These are phyloP conservation scores for Isichthys henryi DNA, from an alignment of 2,113 vertebrate genomes.

Conservation along the genomic window DNA sequence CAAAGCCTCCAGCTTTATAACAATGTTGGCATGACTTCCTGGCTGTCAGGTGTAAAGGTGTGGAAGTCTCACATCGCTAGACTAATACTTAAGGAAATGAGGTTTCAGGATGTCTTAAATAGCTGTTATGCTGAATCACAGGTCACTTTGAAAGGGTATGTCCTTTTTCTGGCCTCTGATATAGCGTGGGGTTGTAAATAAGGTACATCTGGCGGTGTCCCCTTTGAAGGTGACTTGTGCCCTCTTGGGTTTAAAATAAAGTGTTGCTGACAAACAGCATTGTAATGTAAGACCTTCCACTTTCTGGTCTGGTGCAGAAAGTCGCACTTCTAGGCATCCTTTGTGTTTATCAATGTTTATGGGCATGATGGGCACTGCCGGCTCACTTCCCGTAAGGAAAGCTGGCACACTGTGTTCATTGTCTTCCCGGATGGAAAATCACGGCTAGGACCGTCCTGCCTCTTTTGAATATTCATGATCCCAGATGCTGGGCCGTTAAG, in stretches of 20 bases:
- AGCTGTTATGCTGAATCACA: not conserved
- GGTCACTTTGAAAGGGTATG: not conserved
- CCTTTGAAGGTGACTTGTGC: not conserved
- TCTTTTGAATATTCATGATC: conserved; percentile 6
- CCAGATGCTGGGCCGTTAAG: not conserved
- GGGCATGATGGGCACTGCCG: not conserved
- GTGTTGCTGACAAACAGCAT: not conserved
- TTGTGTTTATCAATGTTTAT: not conserved
- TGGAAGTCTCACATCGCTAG: not conserved
- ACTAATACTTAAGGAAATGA: not conserved
- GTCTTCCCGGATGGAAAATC: not conserved
- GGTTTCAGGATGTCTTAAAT: not conserved
- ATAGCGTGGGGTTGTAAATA: not conserved
- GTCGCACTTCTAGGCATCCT: not conserved
- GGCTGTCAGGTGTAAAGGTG: not conserved
- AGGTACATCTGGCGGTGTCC: not conserved
- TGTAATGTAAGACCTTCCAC: not conserved
- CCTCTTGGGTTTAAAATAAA: not conserved
- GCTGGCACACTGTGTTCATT: not conserved
- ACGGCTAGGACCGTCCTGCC: not conserved
- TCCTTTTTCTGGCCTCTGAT: not conserved
- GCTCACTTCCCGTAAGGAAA: not conserved
- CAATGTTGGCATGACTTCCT: not conserved
- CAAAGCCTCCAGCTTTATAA: not conserved
- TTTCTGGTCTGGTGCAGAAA: not conserved